These are phyloP conservation scores for Psittacula derbiana DNA, from an alignment of 2,797 vertebrate species.

Conservation along the genomic window DNA sequence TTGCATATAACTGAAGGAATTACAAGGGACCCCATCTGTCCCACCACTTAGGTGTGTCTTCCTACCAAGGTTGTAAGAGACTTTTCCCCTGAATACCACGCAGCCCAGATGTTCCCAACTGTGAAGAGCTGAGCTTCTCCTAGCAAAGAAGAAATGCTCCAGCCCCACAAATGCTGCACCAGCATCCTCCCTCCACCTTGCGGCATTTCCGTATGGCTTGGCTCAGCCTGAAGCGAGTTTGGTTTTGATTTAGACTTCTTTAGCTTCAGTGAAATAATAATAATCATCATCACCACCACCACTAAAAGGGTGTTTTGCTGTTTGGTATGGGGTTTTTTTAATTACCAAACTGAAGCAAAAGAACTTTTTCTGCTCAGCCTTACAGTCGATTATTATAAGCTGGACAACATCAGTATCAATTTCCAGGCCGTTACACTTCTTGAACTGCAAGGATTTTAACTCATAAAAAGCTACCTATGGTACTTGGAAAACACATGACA, in stretches of 20 bases:
- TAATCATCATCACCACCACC: not conserved
- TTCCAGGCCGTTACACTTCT: not conserved
- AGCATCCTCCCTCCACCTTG: not conserved
- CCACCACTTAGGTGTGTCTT: not conserved
- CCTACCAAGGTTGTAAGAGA: not conserved
- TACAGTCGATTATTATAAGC: not conserved
- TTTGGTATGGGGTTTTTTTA: not conserved
- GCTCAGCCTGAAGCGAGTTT: not conserved
- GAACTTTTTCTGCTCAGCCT: not conserved
- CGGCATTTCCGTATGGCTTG: not conserved
- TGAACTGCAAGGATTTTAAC: not conserved
- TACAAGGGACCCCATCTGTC: not conserved
- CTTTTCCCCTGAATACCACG: not conserved
- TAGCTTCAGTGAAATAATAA: not conserved
- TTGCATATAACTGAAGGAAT: not conserved
- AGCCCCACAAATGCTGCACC: not conserved
- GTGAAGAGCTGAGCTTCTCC: not conserved
- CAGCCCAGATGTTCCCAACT: not conserved
- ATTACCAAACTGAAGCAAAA: not conserved
- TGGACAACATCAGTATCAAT: not conserved
- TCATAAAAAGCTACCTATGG: not conserved
- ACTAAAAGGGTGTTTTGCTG: not conserved
- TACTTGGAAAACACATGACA: not conserved
- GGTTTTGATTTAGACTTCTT: not conserved
- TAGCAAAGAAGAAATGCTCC: not conserved